A percentile compares a stretch with the other conserved stretches of the same genome.
Conservation (phyloP, 2,888 invertebrate genomes). For the Idaea aversata region DNA sequence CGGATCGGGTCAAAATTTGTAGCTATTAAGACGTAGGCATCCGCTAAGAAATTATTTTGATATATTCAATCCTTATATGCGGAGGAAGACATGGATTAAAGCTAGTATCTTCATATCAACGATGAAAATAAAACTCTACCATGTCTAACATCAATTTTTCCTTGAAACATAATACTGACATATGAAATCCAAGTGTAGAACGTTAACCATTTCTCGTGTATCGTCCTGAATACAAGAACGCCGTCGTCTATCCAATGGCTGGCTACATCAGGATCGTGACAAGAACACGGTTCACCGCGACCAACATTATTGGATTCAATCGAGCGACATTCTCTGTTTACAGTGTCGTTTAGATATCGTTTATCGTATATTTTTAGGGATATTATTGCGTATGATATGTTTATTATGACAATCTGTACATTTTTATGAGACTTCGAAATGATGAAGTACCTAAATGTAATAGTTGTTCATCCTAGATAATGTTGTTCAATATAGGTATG, state of each 20-base stretch:
- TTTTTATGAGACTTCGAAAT: too few species aligned
- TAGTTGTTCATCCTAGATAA: too few species aligned
- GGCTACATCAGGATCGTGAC: slow-evolving; percentile 42
- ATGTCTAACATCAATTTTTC: not conserved
- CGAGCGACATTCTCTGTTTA: slow-evolving; percentile 31
- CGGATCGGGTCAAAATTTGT: too few species aligned
- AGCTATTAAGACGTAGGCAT: too few species aligned
- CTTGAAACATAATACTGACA: slow-evolving; percentile 26
- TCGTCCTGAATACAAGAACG: slow-evolving; percentile 49
- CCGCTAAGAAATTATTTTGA: too few species aligned
- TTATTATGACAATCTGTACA: not conserved
- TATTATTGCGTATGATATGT: not conserved
- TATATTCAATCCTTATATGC: too few species aligned
- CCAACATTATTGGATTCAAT: slow-evolving; percentile 43
- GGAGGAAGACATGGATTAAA: too few species aligned
- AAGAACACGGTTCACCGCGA: slow-evolving; percentile 27
- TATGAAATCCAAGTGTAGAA: slow-evolving; percentile 35
- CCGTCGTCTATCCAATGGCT: slow-evolving; percentile 30
- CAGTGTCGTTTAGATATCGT: slow-evolving; percentile 23
- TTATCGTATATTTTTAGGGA: slow-evolving; percentile 16
- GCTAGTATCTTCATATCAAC: too few species aligned
- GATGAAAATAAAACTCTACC: too few species aligned
- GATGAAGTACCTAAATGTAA: too few species aligned
- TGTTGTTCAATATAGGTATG: too few species aligned
- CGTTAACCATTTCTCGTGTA: slow-evolving; percentile 41